These are phyloP conservation scores for Diabrotica balteata DNA, from an alignment of 2,888 invertebrate genomes.

Conservation along the genomic window DNA sequence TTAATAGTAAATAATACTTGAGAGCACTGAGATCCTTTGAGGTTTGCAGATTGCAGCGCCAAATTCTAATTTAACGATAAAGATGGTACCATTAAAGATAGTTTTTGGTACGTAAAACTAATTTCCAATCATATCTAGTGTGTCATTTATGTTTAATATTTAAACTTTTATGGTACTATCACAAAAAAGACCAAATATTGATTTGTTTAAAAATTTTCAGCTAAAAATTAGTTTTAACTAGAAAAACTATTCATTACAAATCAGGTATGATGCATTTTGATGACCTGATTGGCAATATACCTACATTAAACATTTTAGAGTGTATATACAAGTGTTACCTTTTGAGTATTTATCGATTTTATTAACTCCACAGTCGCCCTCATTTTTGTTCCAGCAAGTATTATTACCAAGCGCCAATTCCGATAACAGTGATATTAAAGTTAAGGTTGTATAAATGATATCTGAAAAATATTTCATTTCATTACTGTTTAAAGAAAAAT, in stretches of 20 bases:
- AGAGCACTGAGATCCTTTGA: too few relatives aligned
- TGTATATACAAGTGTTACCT: slow-evolving; percentile 42
- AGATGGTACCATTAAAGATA: too few relatives aligned
- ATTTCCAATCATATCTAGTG: too few relatives aligned
- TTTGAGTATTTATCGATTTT: slow-evolving; percentile 53
- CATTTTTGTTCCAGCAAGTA: slow-evolving; percentile 44
- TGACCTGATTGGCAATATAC: slow-evolving; percentile 3
- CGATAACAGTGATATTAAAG: slow-evolving; percentile 5
- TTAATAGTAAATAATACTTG: too few relatives aligned
- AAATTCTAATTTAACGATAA: too few relatives aligned
- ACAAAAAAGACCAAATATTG: slow-evolving; percentile 2
- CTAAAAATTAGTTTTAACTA: neutral
- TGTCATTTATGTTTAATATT: too few relatives aligned
- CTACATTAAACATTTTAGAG: slow-evolving; percentile 23
- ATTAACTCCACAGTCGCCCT: slow-evolving; percentile 46
- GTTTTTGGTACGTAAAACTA: too few relatives aligned
- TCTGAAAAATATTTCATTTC: slow-evolving; percentile 7
- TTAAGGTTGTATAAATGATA: slow-evolving; percentile 5
- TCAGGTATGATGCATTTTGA: too few relatives aligned
- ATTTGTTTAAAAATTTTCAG: slow-evolving; percentile 7
- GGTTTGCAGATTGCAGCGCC: too few relatives aligned
- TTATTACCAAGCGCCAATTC: slow-evolving; percentile 32
- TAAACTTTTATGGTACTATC: too few relatives aligned
- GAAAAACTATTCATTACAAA: too few relatives aligned
- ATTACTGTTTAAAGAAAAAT: slow-evolving; percentile 11